These are phyloP conservation scores for Menidia beryllina DNA, from an alignment of 2,113 vertebrate species.

Conservation along the genomic window DNA sequence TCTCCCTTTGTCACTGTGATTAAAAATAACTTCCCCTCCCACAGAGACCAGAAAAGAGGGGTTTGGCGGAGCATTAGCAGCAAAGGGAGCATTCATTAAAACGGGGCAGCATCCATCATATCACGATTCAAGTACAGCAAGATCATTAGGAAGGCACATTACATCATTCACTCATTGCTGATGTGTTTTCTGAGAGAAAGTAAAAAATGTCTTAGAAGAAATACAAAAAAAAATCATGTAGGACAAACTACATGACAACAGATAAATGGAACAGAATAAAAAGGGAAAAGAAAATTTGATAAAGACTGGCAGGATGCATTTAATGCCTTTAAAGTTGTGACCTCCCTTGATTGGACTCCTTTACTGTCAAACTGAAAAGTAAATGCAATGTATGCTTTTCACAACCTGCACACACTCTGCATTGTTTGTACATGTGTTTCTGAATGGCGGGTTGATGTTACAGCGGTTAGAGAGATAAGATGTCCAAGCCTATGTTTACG, in stretches of 20 bases:
- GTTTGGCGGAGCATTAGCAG: slow-evolving; percentile 60
- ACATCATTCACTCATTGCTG: slow-evolving; percentile 46
- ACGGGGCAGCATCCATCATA: slow-evolving; percentile 65
- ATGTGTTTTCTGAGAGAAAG: slow-evolving; percentile 37
- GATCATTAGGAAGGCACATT: slow-evolving; percentile 39
- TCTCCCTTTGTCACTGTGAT: slow-evolving; percentile 24
- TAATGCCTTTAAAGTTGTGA: slow-evolving; percentile 5
- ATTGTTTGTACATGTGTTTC: slow-evolving; percentile 6
- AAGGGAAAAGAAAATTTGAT: slow-evolving; percentile 2
- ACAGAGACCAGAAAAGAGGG: slow-evolving; percentile 49
- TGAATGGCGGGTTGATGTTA: slow-evolving; percentile 58
- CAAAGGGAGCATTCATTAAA: slow-evolving; percentile 54
- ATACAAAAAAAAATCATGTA: slow-evolving; percentile 35
- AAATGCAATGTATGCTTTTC: slow-evolving; percentile 24
- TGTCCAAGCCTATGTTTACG: slow-evolving; percentile 73
- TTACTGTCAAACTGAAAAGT: background rate
- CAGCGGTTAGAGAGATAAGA: slow-evolving; percentile 74
- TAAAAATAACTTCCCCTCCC: slow-evolving; percentile 48
- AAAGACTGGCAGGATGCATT: slow-evolving; percentile 3
- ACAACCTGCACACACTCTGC: slow-evolving; percentile 22
- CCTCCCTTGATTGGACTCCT: slow-evolving; percentile 11
- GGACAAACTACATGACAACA: slow-evolving; percentile 40
- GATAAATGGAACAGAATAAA: slow-evolving; percentile 26
- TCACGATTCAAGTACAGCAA: slow-evolving; percentile 38
- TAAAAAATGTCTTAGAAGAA: slow-evolving; percentile 11